Base-by-base conservation (phyloP, 1,140 invertebrate species). In the Parasteatoda tepidariorum region DNA sequence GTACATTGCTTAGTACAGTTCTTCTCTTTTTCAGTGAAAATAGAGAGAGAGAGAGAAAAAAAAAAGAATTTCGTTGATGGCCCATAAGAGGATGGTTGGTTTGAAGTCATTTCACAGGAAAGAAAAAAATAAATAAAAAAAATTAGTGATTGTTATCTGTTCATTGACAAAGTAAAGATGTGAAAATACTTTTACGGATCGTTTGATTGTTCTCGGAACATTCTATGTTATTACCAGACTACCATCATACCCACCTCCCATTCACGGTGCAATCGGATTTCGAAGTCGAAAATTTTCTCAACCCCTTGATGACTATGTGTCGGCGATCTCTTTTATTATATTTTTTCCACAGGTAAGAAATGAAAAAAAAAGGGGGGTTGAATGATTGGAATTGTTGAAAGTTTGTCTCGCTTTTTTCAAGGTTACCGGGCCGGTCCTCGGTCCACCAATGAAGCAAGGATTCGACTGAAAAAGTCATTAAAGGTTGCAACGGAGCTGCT, bases 111-210 rank as follows among this genome's bases (percentile, higher is more conserved):
- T n/a, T n/a, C n/a, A n/a, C n/a, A n/a, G 38, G 18, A 18, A 48
- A 48, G 4, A 48, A 48, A 59, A 26, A 59, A 59, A 59, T 7
- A n/a, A 59, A n/a, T 18, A 18, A 59, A 59, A n/a, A 24, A 18
- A 18, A 5, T 22, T 18, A 5, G 13, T 18, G 64, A 79, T 68
- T 55, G 64, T 79, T 68, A 79, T 79, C 76, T 68, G 62, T 68
- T 59, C 76, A 79, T 79, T 68, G 76, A 79, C 76, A 79, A 79
- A 64, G 41, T 68, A 31, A 79, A 67, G 76, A 79, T 68, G 76
- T 79, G 62, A 79, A 79, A 68, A 78, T 78, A 78, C 64, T 79
- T 79, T 79, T 57, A 79, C 64, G 76, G 76, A 55, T 68, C 76
- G 76, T 28, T 48, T 33, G 30, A 24, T 62, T 9, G 26, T n/a